Conservation (phyloP, 1,140 invertebrate species). For the Manduca sexta region DNA sequence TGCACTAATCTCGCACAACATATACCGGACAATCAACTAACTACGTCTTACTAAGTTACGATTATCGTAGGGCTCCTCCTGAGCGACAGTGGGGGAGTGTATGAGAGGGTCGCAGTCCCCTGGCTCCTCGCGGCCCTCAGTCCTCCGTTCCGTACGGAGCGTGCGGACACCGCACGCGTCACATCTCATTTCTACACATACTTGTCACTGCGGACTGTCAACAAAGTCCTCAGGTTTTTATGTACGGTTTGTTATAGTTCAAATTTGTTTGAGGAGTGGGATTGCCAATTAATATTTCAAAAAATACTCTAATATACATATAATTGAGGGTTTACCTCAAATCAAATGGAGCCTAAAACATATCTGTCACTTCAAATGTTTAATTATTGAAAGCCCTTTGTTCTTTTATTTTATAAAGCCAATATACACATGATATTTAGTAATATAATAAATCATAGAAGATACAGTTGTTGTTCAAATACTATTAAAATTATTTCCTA, state of each 20-base stretch:
- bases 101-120: constrained; percentile 56
- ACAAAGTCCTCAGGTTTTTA: constrained; percentile 35
- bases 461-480: too few relatives aligned
- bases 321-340: too few relatives aligned
- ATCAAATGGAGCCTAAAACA: too few relatives aligned
- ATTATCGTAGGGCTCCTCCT: constrained; percentile 55
- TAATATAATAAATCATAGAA: too few relatives aligned
- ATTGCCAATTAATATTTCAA: too few relatives aligned
- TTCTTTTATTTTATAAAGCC: not conserved
- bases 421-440: not conserved
- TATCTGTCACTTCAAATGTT: too few relatives aligned
- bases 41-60: constrained; percentile 60
- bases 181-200: constrained; percentile 69
- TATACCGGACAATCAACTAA: constrained; percentile 20
- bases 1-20: too few relatives aligned
- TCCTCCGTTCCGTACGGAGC: constrained; percentile 49
- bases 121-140: constrained; percentile 21
- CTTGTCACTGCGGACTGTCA: constrained; percentile 58
- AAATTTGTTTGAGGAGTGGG: too few relatives aligned
- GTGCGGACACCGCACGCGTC: constrained; percentile 55
- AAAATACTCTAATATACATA: too few relatives aligned
- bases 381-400: too few relatives aligned
- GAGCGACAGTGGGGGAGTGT: constrained; percentile 47
- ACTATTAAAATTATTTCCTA: too few relatives aligned
- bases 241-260: not conserved